A percentile compares a stretch with the other conserved stretches of the same genome.
These are phyloP conservation scores for Magallana nippona DNA, from an alignment of 2,888 invertebrate genomes.

Conservation along the genomic window DNA sequence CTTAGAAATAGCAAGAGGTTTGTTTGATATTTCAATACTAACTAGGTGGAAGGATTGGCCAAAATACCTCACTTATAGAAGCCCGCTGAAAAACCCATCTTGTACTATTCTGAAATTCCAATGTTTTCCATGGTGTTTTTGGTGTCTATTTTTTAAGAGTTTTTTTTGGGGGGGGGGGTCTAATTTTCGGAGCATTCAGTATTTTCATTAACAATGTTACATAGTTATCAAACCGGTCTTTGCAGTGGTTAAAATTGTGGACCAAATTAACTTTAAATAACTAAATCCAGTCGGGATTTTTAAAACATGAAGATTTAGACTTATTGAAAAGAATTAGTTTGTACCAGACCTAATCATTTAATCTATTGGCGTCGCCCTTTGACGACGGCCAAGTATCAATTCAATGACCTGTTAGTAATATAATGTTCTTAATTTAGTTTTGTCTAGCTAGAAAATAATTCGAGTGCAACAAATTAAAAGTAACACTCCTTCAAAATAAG, in stretches of 20 bases:
- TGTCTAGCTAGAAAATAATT: conserved; percentile 2
- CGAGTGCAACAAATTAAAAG: conserved; percentile 8
- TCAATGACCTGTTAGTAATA: neutral
- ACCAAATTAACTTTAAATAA: conserved; percentile 32
- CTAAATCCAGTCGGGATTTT: conserved; percentile 19
- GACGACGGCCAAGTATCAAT: neutral
- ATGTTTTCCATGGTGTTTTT: too few species aligned
- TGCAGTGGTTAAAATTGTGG: conserved; percentile 3
- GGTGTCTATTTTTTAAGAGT: too few species aligned
- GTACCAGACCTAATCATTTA: conserved; percentile 12
- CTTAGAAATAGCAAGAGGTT: conserved; percentile 14
- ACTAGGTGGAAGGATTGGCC: too few species aligned
- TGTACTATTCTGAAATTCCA: too few species aligned
- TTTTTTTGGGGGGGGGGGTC: too few species aligned
- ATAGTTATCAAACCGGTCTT: neutral
- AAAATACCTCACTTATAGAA: too few species aligned
- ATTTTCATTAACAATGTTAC: too few species aligned
- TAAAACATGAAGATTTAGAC: neutral
- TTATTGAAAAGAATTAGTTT: neutral
- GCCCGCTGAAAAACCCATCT: too few species aligned
- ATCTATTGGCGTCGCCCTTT: conserved; percentile 28
- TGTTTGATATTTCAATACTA: neutral
- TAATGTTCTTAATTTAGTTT: conserved; percentile 24
- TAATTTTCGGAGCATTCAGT: too few species aligned
- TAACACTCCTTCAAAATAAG: conserved; percentile 7